These are phyloP conservation scores for Pseudomyrmex sp. DNA, from an alignment of 1,140 invertebrate genomes.

Conservation along the genomic window DNA sequence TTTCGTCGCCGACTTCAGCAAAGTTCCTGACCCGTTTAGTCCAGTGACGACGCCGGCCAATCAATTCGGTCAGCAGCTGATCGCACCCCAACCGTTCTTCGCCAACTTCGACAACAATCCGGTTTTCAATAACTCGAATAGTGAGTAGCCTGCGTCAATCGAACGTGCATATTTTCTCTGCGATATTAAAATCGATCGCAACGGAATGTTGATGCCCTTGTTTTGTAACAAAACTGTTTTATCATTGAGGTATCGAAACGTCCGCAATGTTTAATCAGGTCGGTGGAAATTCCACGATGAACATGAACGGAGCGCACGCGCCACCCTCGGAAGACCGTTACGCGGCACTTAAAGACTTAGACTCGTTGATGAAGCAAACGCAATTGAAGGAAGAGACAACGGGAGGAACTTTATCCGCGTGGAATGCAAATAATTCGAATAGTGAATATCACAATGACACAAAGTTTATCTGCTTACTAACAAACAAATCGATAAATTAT, in stretches of 20 bases:
- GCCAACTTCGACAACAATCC: constrained; percentile 91
- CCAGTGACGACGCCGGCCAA: constrained; percentile 70
- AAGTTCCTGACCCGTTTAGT: constrained; percentile 83
- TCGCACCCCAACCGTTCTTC: constrained; percentile 86
- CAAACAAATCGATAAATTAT: neutral
- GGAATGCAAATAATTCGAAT: constrained; percentile 81
- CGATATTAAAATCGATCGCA: neutral
- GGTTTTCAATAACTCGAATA: constrained; percentile 87
- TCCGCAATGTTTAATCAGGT: constrained; percentile 76
- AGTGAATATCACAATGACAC: constrained; percentile 64
- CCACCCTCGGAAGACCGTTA: constrained; percentile 91
- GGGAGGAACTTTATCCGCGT: constrained; percentile 70
- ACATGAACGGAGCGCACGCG: constrained; percentile 78
- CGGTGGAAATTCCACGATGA: constrained; percentile 63
- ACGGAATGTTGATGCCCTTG: neutral
- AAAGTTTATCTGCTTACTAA: neutral
- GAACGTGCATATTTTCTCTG: neutral
- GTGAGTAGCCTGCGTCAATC: constrained; percentile 70
- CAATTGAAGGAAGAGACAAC: constrained; percentile 81
- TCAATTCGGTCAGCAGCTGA: constrained; percentile 76
- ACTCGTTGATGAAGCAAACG: constrained; percentile 88
- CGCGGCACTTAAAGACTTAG: constrained; percentile 93
- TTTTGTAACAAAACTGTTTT: constrained; percentile 47
- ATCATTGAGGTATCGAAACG: constrained; percentile 74
- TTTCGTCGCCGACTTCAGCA: constrained; percentile 89